Evolutionary conservation across 2,888 invertebrate genomes (phyloP), one percentile per base, ranked within the genome.

Genomic region (Sericinus montela): DNA sequence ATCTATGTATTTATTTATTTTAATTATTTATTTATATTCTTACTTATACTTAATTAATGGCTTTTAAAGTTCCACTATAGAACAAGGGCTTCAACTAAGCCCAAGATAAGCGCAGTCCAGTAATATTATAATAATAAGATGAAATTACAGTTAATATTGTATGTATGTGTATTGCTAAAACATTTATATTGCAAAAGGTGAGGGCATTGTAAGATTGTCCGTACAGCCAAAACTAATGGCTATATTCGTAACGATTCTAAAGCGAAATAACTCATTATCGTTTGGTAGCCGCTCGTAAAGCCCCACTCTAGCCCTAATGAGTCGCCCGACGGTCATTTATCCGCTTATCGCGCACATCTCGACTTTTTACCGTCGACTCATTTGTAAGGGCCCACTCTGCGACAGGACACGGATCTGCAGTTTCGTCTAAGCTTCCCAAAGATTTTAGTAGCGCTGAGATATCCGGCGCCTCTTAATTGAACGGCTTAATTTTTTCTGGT

Each of bases 381-480:
- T 41, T 47, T 41, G 47, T 41, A 34, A 7, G 40, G 35, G 35
- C 35, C 30, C 19, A 10, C 25, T 16, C 25, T n/a, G 23, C 37
- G 42, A 23, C 23, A 15, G 23, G 15, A 32, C 14, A 13, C 28
- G n/a, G 35, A 11, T 19, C 37, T 28, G 6, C 45, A 36, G 29
- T 14, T 30, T 14, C 42, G 19, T n/a, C 29, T 8, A 5, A 19
- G 10, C 14, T 5, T 19, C 19, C 35, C 43, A 7, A 29, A 25
- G 38, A 3, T 15, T 41, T 29, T 35, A 11, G 43, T 23, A 34
- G 34, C 14, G 35, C 13, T 19, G 10, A 16, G 32, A 42, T 19
- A 25, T 43, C 48, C 48, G 48, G 48, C 48, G 48, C 48, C 48
- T 48, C 42, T 25, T 48, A 48, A 48, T 48, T 38, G 42, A 43